Evolutionary conservation across 1,140 invertebrate species (phyloP), one percentile per base, ranked within the genome.

Genomic region (Bombus breviceps): DNA sequence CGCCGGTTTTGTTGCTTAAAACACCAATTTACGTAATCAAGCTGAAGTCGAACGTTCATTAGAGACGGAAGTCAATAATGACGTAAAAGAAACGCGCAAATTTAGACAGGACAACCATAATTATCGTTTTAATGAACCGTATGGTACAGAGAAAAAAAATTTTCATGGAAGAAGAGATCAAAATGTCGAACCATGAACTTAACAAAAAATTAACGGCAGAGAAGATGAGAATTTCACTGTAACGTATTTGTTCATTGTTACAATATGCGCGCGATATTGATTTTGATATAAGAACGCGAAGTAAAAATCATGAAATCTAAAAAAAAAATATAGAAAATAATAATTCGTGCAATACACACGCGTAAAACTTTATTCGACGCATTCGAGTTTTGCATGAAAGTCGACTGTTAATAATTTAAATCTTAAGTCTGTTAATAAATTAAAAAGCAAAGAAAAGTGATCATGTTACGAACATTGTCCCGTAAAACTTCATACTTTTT

Each of bases 1-100:
- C 39, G 66, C n/a, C 13, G 53, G 66, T 79, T 84, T 79, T 71
- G 66, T 84, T 84, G 41, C 64, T 84, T 78, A 84, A 79, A 84
- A 72, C 68, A 76, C n/a, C 47, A 22, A 57, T 84, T 84, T 84
- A 79, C 66, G 66, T 84, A 79, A 84, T 59, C 76, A 22, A 34
- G 22, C 32, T 39, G 75, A 47, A 77, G 47, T 62, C 47, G 66
- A 68, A 37, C 71, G 69, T 37, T 43, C 75, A 68, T 80, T 80
- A 59, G 69, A 78, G 74, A n/a, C 68, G 76, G 76, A 84, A 71
- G 68, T 68, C 25, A 28, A 79, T 53, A 69, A 76, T 15, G 43
- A 69, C 43, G 82, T 22, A 79, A 72, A 83, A 78, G 82, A 25
- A 83, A 69, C 57, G 81, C 12, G 59, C 43, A 41, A 66, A 74